Evolutionary conservation across 2,797 vertebrate genomes (phyloP).

Genomic region (Hydrocynus forskahlii): DNA sequence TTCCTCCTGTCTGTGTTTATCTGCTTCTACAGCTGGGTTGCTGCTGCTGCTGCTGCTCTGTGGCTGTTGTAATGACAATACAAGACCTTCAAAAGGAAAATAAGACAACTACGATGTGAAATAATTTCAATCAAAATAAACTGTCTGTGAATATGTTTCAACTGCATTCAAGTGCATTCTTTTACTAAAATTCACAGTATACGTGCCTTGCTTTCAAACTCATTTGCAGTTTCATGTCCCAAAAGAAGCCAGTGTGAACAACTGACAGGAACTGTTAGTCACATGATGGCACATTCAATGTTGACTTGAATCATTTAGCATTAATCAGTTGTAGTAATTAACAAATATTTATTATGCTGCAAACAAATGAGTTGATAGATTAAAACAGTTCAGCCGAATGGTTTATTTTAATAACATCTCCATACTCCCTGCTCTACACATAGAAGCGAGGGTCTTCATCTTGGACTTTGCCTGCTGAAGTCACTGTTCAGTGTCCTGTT

Average conservation of each 20-base stretch:
- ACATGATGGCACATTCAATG: neutral
- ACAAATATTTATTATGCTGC: conserved; percentile 10
- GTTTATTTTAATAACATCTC: neutral
- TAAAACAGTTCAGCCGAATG: neutral
- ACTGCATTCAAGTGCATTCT: conserved; percentile 50
- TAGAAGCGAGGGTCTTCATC: neutral
- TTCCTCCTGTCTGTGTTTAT: conserved; percentile 79
- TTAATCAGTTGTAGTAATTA: conserved; percentile 6
- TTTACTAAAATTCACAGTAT: neutral
- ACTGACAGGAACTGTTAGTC: neutral
- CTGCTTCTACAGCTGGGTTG: conserved; percentile 88
- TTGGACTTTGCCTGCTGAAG: neutral
- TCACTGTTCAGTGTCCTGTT: neutral
- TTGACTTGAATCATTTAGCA: neutral
- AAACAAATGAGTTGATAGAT: conserved; percentile 8
- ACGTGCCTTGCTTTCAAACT: neutral
- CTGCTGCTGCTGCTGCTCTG: conserved; percentile 85
- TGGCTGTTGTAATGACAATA: conserved; percentile 91
- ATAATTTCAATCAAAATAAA: conserved; percentile 98
- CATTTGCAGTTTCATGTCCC: neutral
- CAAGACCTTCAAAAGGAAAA: conserved; percentile 78
- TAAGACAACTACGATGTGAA: conserved; percentile 87
- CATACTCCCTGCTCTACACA: conserved; percentile 9
- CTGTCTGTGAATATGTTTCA: conserved; percentile 94
- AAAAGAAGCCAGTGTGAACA: neutral